Conservation (phyloP, 2,888 invertebrate species). For the Archips crataeganus region DNA sequence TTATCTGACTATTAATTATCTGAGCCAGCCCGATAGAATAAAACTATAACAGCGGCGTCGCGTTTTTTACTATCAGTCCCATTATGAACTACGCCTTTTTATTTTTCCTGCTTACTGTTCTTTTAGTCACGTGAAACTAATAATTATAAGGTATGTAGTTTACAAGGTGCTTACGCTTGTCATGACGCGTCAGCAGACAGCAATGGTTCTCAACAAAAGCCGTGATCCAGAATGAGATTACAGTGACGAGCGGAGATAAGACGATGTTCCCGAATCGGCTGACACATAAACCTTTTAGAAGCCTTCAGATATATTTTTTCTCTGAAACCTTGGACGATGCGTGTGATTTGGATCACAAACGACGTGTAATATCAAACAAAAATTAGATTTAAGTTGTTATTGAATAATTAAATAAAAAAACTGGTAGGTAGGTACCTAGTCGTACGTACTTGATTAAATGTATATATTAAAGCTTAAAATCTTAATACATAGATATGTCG, state of each 20-base stretch:
- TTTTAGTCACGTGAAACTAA: background rate
- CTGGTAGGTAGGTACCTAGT: too few relatives aligned
- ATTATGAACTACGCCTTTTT: too few relatives aligned
- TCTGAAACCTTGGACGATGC: slow-evolving; percentile 4
- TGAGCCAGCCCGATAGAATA: too few relatives aligned
- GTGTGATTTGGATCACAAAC: too few relatives aligned
- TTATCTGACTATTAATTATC: too few relatives aligned
- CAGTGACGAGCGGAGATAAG: slow-evolving; percentile 23
- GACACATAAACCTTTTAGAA: slow-evolving; percentile 25
- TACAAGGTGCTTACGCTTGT: background rate
- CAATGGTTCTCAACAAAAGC: slow-evolving; percentile 23
- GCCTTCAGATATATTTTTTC: slow-evolving; percentile 9
- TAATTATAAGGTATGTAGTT: background rate
- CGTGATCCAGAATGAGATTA: slow-evolving; percentile 29
- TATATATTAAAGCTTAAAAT: too few relatives aligned
- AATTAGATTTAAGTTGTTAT: background rate
- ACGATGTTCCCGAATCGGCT: slow-evolving; percentile 22
- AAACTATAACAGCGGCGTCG: too few relatives aligned
- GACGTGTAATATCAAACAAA: background rate
- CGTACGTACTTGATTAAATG: too few relatives aligned
- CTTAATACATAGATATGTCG: too few relatives aligned
- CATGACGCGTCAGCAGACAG: background rate
- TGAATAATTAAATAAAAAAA: too few relatives aligned
- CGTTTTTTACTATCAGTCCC: too few relatives aligned
- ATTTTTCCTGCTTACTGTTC: too few relatives aligned